Evolutionary conservation across 2,113 vertebrate genomes (phyloP), one percentile per base, ranked within the genome.

Genomic region (Cinclus cinclus): DNA sequence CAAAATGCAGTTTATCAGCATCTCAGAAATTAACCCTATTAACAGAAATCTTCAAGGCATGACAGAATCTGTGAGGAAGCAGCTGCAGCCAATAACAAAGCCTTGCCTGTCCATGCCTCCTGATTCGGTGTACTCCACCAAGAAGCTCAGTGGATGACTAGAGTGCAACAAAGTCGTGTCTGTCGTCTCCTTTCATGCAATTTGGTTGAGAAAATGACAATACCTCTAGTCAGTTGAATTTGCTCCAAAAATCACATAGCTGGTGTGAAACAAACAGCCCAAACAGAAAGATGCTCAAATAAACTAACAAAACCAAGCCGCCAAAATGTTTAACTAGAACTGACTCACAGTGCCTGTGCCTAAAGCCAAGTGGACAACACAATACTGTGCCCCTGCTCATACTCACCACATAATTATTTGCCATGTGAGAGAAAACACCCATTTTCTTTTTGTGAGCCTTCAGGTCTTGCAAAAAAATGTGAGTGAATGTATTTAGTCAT

Each of bases 41-140:
- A 95, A 93, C 42, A 93, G 74, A 94, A 95, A 92, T 88, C 63
- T 83, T 94, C 53, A 90, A 89, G 90, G 91, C 74, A 68, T 79
- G 78, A 88, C 70, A 90, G 47, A 67, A 85, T 62, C 58, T 83
- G 62, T n/a, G 50, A 67, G 65, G 70, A 73, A 79, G 67, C 68
- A 91, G 82, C 33, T 93, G 87, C 28, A 78, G 53, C 71, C 79
- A 73, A 31, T 75, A 76, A 80, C 79, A 86, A 22, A 76, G 63
- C 44, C 62, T 30, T 67, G 46, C 41, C 39, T 74, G 56, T 23
- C 67, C 74, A 10, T 49, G 77, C 46, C 64, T 81, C 73, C 56
- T 17, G 37, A 87, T 81, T 81, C 64, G 4, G 5, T 55, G 49
- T 25, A 59, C 31, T 92, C 60, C 62, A 76, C 30, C 52, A 83